Percentiles rank a stretch among this genome's conserved stretches.
Evolutionary conservation across 2,888 invertebrate species (phyloP).

Genomic region (Anthophora plumipes): DNA sequence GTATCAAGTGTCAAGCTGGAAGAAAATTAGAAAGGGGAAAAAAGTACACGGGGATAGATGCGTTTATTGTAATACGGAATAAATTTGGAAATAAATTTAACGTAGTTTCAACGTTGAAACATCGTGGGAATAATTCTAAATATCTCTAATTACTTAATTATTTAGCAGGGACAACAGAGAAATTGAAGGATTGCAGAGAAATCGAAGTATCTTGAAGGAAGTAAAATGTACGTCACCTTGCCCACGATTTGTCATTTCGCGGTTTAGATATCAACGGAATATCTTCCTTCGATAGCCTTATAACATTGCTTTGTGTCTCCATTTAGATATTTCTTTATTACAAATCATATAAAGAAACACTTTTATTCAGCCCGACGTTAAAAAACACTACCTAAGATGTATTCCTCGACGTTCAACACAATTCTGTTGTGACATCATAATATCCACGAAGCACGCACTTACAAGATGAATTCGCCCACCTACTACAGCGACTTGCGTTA

Average conservation of each 20-base stretch:
- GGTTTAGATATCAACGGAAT: constrained; percentile 89
- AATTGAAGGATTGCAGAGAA: not conserved
- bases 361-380: constrained; percentile 25
- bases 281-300: constrained; percentile 88
- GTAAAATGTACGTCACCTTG: constrained; percentile 85
- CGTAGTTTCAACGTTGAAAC: not conserved
- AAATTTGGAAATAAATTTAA: not conserved
- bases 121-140: not conserved
- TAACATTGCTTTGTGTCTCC: constrained; percentile 85
- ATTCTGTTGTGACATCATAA: constrained; percentile 66
- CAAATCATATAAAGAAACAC: constrained; percentile 37
- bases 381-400: constrained; percentile 23
- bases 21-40: not conserved
- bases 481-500: not conserved
- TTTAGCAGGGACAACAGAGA: not conserved
- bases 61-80: not conserved
- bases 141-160: not conserved
- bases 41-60: not conserved
- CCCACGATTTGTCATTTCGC: constrained; percentile 87
- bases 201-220: constrained; percentile 26
- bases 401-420: constrained; percentile 29
- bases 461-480: constrained; percentile 43
- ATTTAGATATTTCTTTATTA: constrained; percentile 71
- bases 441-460: constrained; percentile 47
- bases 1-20: not conserved